Conservation (phyloP, 2,888 invertebrate species). For the Ganaspis brasiliensis region DNA sequence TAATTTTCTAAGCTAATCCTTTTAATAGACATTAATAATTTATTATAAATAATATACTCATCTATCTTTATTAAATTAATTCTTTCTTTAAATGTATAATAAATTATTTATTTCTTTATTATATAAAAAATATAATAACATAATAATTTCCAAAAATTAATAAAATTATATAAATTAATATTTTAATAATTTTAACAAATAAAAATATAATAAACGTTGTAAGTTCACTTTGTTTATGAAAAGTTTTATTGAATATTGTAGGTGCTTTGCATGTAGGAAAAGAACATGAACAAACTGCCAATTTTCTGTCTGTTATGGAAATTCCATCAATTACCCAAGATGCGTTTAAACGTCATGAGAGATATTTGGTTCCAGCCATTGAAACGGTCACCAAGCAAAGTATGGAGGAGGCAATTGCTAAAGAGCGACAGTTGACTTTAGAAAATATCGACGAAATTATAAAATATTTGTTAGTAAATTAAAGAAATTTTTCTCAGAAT, state of each 20-base stretch:
- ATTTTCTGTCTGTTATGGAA: slow-evolving; percentile 39
- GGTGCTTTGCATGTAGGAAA: slow-evolving; percentile 41
- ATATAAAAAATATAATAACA: too few species aligned
- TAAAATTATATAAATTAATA: too few species aligned
- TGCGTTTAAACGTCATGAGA: slow-evolving; percentile 46
- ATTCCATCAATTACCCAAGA: slow-evolving; percentile 30
- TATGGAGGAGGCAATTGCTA: slow-evolving; percentile 24
- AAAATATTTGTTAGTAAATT: slow-evolving; percentile 45
- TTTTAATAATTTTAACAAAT: too few species aligned
- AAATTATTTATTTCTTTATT: too few species aligned
- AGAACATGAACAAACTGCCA: slow-evolving; percentile 34
- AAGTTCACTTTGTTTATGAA: background rate
- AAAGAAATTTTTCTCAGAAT: too few species aligned
- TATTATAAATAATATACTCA: too few species aligned
- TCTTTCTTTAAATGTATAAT: too few species aligned
- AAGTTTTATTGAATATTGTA: background rate
- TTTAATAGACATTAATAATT: too few species aligned
- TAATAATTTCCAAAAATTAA: too few species aligned
- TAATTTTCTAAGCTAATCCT: too few species aligned
- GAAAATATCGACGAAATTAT: slow-evolving; percentile 33
- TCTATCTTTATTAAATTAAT: too few species aligned
- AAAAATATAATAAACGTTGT: too few species aligned
- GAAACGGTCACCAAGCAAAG: slow-evolving; percentile 28
- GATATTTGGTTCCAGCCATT: slow-evolving; percentile 38
- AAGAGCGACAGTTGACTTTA: slow-evolving; percentile 33